These are phyloP conservation scores for Agrochola lychnidis DNA, from an alignment of 2,888 invertebrate species.

Conservation along the genomic window DNA sequence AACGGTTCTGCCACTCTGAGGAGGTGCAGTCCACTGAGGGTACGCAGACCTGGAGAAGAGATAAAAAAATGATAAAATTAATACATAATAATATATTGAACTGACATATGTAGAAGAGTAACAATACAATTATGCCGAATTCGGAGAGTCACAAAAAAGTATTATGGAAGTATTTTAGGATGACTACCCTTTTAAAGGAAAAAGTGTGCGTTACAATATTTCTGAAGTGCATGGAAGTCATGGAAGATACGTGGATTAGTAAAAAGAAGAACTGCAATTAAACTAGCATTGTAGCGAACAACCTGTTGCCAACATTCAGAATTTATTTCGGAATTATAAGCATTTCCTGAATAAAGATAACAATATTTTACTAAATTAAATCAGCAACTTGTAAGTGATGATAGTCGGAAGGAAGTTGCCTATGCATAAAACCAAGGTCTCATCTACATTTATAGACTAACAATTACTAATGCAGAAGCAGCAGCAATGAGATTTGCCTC, in stretches of 20 bases:
- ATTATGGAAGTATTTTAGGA: too few relatives aligned
- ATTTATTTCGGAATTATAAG: not conserved
- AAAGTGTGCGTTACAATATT: too few relatives aligned
- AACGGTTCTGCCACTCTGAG: slow-evolving; percentile 90
- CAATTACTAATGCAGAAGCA: not conserved
- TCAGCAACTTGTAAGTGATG: not conserved
- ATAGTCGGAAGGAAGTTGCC: not conserved
- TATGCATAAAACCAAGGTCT: not conserved
- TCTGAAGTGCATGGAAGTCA: too few relatives aligned
- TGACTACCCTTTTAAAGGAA: too few relatives aligned
- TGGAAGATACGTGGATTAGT: too few relatives aligned
- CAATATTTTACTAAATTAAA: too few relatives aligned
- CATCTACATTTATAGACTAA: not conserved
- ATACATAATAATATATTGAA: not conserved
- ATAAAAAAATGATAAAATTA: not conserved
- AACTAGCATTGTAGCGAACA: not conserved
- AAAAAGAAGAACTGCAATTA: not conserved
- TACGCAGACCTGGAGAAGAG: slow-evolving; percentile 92
- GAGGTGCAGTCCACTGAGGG: slow-evolving; percentile 93
- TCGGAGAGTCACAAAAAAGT: too few relatives aligned
- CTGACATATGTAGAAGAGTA: too few relatives aligned
- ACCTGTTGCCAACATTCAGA: not conserved
- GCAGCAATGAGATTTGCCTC: not conserved
- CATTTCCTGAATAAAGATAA: not conserved
- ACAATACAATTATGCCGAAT: too few relatives aligned